Evolutionary conservation across 2,888 invertebrate genomes (phyloP).

Genomic region (Hedya salicella): DNA sequence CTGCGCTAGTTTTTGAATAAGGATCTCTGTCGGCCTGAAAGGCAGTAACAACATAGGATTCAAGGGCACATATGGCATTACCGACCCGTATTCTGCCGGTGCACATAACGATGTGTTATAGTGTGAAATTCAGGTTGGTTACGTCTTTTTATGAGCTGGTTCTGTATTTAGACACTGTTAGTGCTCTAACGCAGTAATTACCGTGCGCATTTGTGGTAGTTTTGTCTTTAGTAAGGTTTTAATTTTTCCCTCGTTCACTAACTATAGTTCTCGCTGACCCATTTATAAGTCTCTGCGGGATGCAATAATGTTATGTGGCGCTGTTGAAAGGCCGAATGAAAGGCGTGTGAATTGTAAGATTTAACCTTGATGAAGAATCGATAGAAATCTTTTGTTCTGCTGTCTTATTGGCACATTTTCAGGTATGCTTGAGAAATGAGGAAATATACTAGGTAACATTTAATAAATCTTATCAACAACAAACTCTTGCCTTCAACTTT

Average conservation of each 20-base stretch:
- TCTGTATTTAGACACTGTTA: neutral
- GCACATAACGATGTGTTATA: neutral
- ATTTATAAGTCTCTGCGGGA: neutral
- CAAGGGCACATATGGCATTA: neutral
- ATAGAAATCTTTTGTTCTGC: too few species aligned
- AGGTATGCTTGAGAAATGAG: too few species aligned
- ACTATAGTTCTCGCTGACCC: neutral
- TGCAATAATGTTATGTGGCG: too few species aligned
- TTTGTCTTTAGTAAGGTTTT: neutral
- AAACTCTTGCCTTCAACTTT: too few species aligned
- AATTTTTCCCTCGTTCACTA: neutral
- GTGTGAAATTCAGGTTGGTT: neutral
- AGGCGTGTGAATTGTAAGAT: too few species aligned
- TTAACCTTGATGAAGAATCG: too few species aligned
- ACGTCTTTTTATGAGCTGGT: neutral
- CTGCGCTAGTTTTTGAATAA: constrained; percentile 32
- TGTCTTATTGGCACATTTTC: too few species aligned
- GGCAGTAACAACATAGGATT: neutral
- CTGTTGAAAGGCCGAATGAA: too few species aligned
- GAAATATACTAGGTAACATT: too few species aligned
- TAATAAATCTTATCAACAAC: too few species aligned
- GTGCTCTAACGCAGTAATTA: neutral
- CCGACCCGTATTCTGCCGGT: neutral
- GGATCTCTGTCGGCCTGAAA: constrained; percentile 5
- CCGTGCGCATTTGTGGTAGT: neutral